Base-by-base conservation (phyloP, 1,140 invertebrate species). In the Forficula auricularia region DNA sequence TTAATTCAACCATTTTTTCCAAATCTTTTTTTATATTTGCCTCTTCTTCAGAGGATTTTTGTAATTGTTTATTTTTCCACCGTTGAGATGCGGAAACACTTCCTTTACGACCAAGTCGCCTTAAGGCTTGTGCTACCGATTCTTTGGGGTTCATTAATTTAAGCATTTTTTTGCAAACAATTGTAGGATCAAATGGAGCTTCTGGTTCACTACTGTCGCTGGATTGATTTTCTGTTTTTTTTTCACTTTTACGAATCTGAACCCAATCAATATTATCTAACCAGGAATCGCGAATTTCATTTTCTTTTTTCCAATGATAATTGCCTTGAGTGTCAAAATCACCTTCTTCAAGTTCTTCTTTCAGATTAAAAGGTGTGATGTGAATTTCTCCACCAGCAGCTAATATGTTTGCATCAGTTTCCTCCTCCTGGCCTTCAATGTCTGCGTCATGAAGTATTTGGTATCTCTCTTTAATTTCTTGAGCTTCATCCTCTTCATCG, bases 331-430 rank as follows among this genome's bases (percentile, higher is more conserved):
- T 79, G 62, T 97, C 91, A 68, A 97, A 97, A 62, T 94, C 83
- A 0, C 94, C 94, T 66, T 96, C 88, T 66, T 95, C 85, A 56
- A 95, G 63, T 66, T 97, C 92, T 59, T 98, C 92, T 56, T 85
- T 83, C 88, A 98, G 94, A 62, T 98, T 98, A 61, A 98, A 98
- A 19, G 94, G 90, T 12, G 92, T 98, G 37, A 97, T 87, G 47
- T 78, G 75, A 19, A 85, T 75, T 51, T 81, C 73, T 22, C 79
- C 73, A 59, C 85, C 81, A 54, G 61, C 65, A 33, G 71, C 72
- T 40, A 71, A n/a, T n/a, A n/a, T n/a, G n/a, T n/a, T n/a, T n/a
- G n/a, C n/a, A n/a, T n/a, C 62, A 2, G 72, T 75, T 15, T 62
- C 67, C 30, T 80, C 77, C 60, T 84, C 82, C 49, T 78, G 71